Conservation (phyloP, 2,113 vertebrate species). For the Geococcyx californianus region DNA sequence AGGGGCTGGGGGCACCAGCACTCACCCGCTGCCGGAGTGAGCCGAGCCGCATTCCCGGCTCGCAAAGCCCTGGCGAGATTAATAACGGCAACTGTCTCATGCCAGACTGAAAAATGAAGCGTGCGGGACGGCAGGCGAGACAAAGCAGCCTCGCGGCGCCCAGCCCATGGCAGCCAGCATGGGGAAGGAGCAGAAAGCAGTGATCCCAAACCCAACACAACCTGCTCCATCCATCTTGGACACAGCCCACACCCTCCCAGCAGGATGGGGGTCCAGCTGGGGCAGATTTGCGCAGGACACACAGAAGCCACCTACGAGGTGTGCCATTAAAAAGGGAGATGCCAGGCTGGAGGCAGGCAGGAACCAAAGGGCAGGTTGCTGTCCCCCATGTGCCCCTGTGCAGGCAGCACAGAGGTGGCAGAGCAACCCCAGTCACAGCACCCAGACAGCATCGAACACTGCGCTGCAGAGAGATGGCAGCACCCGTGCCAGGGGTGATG, state of each 20-base stretch:
- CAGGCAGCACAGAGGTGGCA: not conserved
- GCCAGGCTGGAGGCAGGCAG: not conserved
- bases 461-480: not conserved
- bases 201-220: not conserved
- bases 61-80: not conserved
- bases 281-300: not conserved
- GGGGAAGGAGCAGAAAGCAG: not conserved
- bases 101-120: slow-evolving; percentile 61
- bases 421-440: not conserved
- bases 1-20: not conserved
- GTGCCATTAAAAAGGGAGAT: not conserved
- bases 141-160: slow-evolving; percentile 18
- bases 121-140: not conserved
- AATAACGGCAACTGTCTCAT: slow-evolving; percentile 9
- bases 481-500: fast-evolving
- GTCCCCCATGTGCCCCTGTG: not conserved
- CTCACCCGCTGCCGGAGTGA: not conserved
- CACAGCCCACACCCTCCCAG: not conserved
- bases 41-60: not conserved
- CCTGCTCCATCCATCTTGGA: not conserved
- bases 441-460: not conserved
- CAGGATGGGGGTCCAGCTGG: not conserved
- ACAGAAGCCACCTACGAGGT: not conserved
- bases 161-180: not conserved
- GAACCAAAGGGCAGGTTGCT: not conserved